Evolutionary conservation across 2,888 invertebrate species (phyloP).

Genomic region (Drosophila flavopinicola): DNA sequence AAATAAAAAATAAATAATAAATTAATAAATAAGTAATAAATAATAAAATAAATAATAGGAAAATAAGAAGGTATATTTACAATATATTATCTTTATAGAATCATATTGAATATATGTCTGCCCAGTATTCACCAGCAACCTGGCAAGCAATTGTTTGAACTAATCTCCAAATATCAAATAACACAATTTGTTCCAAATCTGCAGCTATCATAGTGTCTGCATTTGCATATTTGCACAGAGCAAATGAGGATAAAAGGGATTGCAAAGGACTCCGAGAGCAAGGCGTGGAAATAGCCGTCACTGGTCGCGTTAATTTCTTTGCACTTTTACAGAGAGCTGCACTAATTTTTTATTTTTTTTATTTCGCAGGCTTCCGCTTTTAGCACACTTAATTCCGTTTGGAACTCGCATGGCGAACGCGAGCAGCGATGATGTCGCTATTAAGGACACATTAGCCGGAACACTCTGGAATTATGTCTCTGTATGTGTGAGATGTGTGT

Average conservation of each 20-base stretch:
- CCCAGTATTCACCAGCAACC: neutral
- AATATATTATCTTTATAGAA: too few species aligned
- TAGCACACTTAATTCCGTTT: slow-evolving; percentile 74
- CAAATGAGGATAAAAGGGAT: slow-evolving; percentile 33
- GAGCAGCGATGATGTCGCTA: slow-evolving; percentile 72
- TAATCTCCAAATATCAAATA: slow-evolving; percentile 18
- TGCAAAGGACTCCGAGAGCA: slow-evolving; percentile 41
- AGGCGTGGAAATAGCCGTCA: slow-evolving; percentile 39
- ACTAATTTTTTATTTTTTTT: slow-evolving; percentile 37
- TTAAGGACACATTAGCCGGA: slow-evolving; percentile 76
- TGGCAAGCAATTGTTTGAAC: slow-evolving; percentile 12
- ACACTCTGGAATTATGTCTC: slow-evolving; percentile 73
- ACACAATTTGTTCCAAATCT: neutral
- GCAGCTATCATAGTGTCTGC: neutral
- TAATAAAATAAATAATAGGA: too few species aligned
- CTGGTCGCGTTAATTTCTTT: slow-evolving; percentile 57
- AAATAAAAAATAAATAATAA: too few species aligned
- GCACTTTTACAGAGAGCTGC: slow-evolving; percentile 49
- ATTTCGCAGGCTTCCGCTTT: slow-evolving; percentile 66
- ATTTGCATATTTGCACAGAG: slow-evolving; percentile 43
- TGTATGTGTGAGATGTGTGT: neutral
- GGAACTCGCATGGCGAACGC: slow-evolving; percentile 45
- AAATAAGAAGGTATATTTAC: too few species aligned
- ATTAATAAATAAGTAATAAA: too few species aligned
- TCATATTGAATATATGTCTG: neutral